Base-by-base conservation (phyloP, 2,113 vertebrate species). In the Mobula birostris region DNA sequence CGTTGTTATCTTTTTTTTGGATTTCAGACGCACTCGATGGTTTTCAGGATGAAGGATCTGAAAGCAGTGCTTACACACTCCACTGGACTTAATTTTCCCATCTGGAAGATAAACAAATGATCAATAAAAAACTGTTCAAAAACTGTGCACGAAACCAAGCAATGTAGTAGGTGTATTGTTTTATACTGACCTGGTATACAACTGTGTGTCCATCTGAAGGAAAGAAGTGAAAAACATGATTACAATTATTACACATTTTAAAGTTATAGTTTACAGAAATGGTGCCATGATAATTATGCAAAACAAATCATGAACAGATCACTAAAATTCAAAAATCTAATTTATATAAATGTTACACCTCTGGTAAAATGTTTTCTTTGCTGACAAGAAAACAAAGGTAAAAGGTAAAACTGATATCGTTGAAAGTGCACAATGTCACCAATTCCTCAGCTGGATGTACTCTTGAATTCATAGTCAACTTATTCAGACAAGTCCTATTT, bases 31-130 rank as follows among this genome's bases (percentile, higher is more conserved):
- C 1, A 99, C 96, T 0, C 96, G 96, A 94, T 96, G 95, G 94
- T 97, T 97, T 95, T 96, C 97, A 24, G 97, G 97, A 94, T 96
- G 95, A 79, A 97, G 96, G 95, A 97, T 97, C 96, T 99, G 98
- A 95, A 97, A 98, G 96, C 99, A 99, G 96, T 97, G 95, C 0
- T 96, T 95, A 95, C 99, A 99, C 27, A 97, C 5, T 66, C 95
- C 94, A 94, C 96, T 95, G 74, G 96, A 95, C 48, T 83, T 94
- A 58, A 0, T 0, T 19, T 94, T 95, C 2, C 94, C 40, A 63
- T 79, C 97, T 98, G 95, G 66, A 96, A 95, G 92, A 94, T 94
- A 94, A 85, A 94, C 5, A 6, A 27, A 40, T 74, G 0, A 6
- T 70, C 11, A 70, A 36, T 7, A 21, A 85, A 91, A 48, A 92